These are phyloP conservation scores for Tretioscincus oriximinensis DNA, from an alignment of 2,113 vertebrate genomes.

Conservation along the genomic window DNA sequence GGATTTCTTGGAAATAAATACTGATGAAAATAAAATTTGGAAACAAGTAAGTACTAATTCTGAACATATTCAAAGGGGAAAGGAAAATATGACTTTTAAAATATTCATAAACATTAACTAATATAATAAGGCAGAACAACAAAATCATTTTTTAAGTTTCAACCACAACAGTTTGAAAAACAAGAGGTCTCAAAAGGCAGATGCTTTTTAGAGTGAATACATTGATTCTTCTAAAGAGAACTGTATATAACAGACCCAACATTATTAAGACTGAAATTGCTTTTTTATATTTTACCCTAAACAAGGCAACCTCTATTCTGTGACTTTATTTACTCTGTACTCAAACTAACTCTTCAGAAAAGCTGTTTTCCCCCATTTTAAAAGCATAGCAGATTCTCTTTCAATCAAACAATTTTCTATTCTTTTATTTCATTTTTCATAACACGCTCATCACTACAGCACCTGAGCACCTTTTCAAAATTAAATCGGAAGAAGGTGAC, in stretches of 20 bases:
- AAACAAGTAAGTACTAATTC: not conserved
- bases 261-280: slow-evolving; percentile 17
- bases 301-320: slow-evolving; percentile 11
- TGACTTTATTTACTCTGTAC: not conserved
- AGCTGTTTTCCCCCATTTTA: not conserved
- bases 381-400: not conserved
- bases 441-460: not conserved
- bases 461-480: slow-evolving; percentile 13
- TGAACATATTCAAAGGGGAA: not conserved
- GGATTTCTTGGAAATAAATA: not conserved
- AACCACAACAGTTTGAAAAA: not conserved
- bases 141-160: not conserved
- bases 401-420: slow-evolving; percentile 16
- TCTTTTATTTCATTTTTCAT: slow-evolving; percentile 12
- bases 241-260: not conserved
- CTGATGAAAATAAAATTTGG: slow-evolving; percentile 11
- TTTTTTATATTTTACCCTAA: slow-evolving; percentile 16
- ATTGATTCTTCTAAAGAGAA: not conserved
- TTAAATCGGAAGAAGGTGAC: slow-evolving; percentile 20
- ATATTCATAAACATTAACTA: slow-evolving; percentile 11
- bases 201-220: not conserved
- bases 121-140: not conserved
- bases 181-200: not conserved
- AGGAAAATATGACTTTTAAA: not conserved
- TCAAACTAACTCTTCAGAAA: not conserved